phyloP scores from a whole-genome alignment of 1,140 invertebrate genomes.

The Mylabris phalerata region DNA sequence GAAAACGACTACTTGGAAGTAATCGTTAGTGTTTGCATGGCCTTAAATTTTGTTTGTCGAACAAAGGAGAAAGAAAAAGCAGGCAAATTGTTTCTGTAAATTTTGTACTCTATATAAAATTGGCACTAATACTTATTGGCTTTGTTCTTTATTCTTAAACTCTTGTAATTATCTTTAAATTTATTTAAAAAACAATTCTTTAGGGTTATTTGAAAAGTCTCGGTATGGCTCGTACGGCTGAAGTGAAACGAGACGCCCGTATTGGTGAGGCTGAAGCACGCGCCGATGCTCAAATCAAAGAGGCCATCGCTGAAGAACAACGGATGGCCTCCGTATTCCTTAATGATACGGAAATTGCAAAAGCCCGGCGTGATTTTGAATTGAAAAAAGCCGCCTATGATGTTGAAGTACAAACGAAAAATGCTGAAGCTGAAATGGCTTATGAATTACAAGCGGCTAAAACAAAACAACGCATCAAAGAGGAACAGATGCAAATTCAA shows the following conservation, averaged over 20 bases:
- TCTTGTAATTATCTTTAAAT: neutral
- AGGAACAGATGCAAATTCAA: slow-evolving; percentile 91
- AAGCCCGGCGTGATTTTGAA: slow-evolving; percentile 93
- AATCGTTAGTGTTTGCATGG: neutral
- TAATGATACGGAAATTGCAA: slow-evolving; percentile 95
- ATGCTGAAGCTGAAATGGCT: slow-evolving; percentile 90
- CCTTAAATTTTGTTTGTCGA: neutral
- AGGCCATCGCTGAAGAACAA: slow-evolving; percentile 94
- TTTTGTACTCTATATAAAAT: neutral
- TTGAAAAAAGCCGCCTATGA: slow-evolving; percentile 96
- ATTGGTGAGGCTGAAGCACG: slow-evolving; percentile 94
- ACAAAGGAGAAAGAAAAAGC: no score
- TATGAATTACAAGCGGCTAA: slow-evolving; percentile 92
- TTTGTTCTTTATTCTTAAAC: neutral
- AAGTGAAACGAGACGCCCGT: slow-evolving; percentile 92
- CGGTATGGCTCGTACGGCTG: slow-evolving; percentile 92
- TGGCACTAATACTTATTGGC: slow-evolving; percentile 3
- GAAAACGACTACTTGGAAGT: no score
- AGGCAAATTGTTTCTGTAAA: neutral
- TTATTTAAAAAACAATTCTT: neutral
- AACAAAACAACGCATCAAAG: slow-evolving; percentile 92
- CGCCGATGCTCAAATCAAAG: slow-evolving; percentile 80
- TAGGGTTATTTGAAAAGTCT: slow-evolving; percentile 89
- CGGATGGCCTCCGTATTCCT: slow-evolving; percentile 83
- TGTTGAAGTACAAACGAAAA: slow-evolving; percentile 92